Conservation (phyloP, 2,797 vertebrate species). For the Myotis findleyi region DNA sequence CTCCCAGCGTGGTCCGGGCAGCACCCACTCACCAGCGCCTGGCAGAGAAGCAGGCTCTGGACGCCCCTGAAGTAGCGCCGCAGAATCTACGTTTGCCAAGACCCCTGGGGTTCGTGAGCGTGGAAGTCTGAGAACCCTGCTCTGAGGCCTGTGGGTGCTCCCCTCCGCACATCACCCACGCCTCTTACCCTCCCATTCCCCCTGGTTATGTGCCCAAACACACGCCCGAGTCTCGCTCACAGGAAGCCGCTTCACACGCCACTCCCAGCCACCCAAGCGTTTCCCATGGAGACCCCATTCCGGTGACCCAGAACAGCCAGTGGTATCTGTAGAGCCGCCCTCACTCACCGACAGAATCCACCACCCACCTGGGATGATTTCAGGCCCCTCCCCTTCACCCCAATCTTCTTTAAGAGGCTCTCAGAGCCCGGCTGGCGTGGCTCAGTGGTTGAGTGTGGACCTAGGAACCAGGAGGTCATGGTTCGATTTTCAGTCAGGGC, state of each 20-base stretch:
- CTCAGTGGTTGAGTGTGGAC: no score
- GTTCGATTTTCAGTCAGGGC: no score
- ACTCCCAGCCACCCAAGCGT: not conserved
- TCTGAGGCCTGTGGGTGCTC: not conserved
- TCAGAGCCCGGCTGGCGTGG: not conserved
- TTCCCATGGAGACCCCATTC: accelerated
- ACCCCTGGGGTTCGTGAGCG: not conserved
- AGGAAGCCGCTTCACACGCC: accelerated
- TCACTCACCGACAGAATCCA: not conserved
- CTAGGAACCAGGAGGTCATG: no score
- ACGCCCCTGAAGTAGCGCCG: not conserved
- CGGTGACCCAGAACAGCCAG: not conserved
- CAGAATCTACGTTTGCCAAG: not conserved
- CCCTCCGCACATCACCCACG: accelerated
- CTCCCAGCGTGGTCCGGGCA: not conserved
- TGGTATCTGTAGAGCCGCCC: not conserved
- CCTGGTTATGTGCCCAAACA: not conserved
- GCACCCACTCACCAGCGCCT: not conserved
- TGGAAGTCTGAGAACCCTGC: not conserved
- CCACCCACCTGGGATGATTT: not conserved
- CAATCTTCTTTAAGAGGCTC: not conserved
- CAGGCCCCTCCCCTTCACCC: not conserved
- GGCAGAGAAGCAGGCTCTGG: not conserved
- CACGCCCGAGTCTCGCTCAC: not conserved
- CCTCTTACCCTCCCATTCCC: not conserved